Evolutionary conservation across 1,140 invertebrate species (phyloP).

Genomic region (Lineus longissimus): DNA sequence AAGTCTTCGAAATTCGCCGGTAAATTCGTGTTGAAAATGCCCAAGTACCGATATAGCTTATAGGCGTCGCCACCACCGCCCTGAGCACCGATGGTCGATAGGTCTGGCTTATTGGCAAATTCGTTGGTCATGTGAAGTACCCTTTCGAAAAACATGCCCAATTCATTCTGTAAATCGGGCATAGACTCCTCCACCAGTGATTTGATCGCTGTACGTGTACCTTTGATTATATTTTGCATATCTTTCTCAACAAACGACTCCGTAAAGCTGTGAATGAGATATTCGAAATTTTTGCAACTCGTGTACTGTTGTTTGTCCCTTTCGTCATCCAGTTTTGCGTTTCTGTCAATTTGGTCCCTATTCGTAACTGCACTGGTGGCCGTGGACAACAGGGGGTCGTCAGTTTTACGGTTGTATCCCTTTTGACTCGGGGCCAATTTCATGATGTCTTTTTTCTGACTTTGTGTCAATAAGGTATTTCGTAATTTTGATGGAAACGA

Average conservation of each 20-base stretch:
- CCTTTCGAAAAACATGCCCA: constrained; percentile 5
- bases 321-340: constrained; percentile 1
- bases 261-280: not conserved
- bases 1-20: not conserved
- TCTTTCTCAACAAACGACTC: constrained; percentile 4
- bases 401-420: not conserved
- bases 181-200: not conserved
- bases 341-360: not conserved
- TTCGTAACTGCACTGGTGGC: constrained; percentile 5
- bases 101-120: constrained; percentile 4
- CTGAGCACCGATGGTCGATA: constrained; percentile 2
- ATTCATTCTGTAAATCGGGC: constrained; percentile 4
- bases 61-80: constrained; percentile 5
- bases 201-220: not conserved
- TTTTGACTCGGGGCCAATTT: constrained; percentile 1
- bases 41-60: constrained; percentile 6
- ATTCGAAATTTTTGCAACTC: constrained; percentile 3
- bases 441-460: not conserved
- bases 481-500: constrained; percentile 4
- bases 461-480: not conserved
- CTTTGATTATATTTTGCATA: constrained; percentile 4
- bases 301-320: not conserved
- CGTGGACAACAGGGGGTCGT: not conserved
- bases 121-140: not conserved
- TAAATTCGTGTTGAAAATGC: constrained; percentile 1